phyloP scores from a whole-genome alignment of 2,888 invertebrate species.

The Stenolophus ochropezus region DNA sequence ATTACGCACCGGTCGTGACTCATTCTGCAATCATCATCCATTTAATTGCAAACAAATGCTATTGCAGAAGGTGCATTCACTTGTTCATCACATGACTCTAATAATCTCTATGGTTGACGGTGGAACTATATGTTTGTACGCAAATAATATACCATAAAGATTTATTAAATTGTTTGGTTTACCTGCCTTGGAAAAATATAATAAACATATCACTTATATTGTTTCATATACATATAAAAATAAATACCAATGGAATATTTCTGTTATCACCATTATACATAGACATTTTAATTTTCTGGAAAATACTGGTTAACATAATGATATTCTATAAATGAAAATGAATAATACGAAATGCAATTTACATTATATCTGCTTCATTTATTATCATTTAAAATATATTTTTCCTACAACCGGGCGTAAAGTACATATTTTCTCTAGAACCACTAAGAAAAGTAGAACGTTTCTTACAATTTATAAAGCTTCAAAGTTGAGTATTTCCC shows the following conservation, averaged over 20 bases:
- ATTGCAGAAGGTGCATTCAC: background rate
- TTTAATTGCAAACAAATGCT: background rate
- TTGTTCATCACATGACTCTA: background rate
- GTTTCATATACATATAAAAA: background rate
- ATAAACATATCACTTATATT: background rate
- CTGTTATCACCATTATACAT: background rate
- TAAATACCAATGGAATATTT: background rate
- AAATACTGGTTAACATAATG: too few species aligned
- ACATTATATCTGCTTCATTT: too few species aligned
- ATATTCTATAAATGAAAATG: too few species aligned
- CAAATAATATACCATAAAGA: background rate
- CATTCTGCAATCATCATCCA: background rate
- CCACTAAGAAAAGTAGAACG: too few species aligned
- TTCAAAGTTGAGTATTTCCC: too few species aligned
- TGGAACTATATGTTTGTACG: background rate
- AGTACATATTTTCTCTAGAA: too few species aligned
- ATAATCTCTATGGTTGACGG: background rate
- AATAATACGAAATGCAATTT: too few species aligned
- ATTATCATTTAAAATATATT: too few species aligned
- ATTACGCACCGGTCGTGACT: constrained; percentile 4
- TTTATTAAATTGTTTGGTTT: background rate
- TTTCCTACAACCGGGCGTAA: too few species aligned
- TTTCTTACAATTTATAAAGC: too few species aligned
- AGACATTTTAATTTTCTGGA: too few species aligned
- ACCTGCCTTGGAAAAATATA: background rate